Conservation (phyloP, 2,888 invertebrate genomes). For the Caenorhabditis drosophilae region DNA sequence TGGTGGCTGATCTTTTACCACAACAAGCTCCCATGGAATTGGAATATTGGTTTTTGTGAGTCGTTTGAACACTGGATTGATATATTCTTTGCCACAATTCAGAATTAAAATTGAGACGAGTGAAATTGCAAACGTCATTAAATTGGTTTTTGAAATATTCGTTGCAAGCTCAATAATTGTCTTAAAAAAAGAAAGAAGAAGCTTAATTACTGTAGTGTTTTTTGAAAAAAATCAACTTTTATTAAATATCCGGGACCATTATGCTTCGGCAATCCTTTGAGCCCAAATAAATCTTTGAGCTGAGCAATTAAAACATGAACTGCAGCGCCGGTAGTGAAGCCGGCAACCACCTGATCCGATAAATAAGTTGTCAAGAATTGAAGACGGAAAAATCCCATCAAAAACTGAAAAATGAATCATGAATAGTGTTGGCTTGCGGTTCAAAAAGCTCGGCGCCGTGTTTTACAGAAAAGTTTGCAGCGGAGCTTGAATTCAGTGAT, state of each 20-base stretch:
- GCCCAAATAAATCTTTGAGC: conserved; percentile 71
- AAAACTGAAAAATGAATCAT: no score
- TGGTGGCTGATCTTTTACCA: no score
- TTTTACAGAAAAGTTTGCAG: no score
- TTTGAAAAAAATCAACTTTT: conserved; percentile 63
- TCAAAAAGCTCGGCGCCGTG: no score
- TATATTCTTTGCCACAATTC: conserved; percentile 70
- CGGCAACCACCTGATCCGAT: conserved; percentile 71
- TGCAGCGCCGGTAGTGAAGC: conserved; percentile 73
- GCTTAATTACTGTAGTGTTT: background rate
- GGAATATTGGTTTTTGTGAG: conserved; percentile 66
- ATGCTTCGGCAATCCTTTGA: conserved; percentile 67
- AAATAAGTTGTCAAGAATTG: conserved; percentile 69
- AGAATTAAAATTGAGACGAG: conserved; percentile 63
- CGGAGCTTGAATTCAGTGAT: no score
- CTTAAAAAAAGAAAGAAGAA: conserved; percentile 67
- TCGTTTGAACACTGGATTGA: conserved; percentile 71
- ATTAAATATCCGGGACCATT: conserved; percentile 71
- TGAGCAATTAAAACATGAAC: conserved; percentile 73
- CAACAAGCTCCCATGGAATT: conserved; percentile 69
- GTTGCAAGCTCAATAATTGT: conserved; percentile 72
- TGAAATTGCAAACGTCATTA: conserved; percentile 76
- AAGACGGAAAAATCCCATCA: conserved; percentile 79
- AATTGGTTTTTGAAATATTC: conserved; percentile 75
- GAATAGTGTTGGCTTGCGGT: no score